These are phyloP conservation scores for Linepithema humile DNA, from an alignment of 1,140 invertebrate species.

Conservation along the genomic window DNA sequence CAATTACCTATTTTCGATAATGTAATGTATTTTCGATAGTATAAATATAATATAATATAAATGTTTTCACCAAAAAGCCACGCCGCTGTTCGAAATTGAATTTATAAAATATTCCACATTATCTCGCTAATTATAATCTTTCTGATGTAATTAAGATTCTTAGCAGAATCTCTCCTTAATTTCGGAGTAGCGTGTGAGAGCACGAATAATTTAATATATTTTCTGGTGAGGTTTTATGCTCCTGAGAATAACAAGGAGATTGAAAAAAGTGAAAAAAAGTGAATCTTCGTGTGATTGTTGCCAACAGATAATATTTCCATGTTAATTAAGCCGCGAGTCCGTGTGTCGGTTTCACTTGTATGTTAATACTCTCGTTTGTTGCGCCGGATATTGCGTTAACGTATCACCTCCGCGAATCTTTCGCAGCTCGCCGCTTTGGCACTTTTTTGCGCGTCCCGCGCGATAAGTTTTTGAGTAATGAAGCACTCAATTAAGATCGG, in stretches of 20 bases:
- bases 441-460: slow-evolving; percentile 18
- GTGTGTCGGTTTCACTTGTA: slow-evolving; percentile 48
- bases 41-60: not conserved
- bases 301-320: slow-evolving; percentile 49
- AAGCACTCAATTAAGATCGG: slow-evolving; percentile 57
- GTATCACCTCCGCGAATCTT: slow-evolving; percentile 38
- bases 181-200: not conserved
- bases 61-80: not conserved
- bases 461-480: slow-evolving; percentile 55
- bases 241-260: not conserved
- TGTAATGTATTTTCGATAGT: not conserved
- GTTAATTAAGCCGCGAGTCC: slow-evolving; percentile 48
- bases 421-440: slow-evolving; percentile 27
- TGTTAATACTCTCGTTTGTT: slow-evolving; percentile 41
- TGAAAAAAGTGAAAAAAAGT: not conserved
- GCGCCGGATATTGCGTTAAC: slow-evolving; percentile 52
- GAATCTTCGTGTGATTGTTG: slow-evolving; percentile 22
- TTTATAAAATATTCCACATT: slow-evolving; percentile 11
- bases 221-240: not conserved
- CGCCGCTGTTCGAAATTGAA: not conserved
- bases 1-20: no score
- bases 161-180: not conserved
- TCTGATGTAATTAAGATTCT: slow-evolving; percentile 4
- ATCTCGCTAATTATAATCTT: slow-evolving; percentile 12
- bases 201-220: not conserved